phyloP scores from a whole-genome alignment of 2,113 vertebrate genomes.

The Pitta sordida region DNA sequence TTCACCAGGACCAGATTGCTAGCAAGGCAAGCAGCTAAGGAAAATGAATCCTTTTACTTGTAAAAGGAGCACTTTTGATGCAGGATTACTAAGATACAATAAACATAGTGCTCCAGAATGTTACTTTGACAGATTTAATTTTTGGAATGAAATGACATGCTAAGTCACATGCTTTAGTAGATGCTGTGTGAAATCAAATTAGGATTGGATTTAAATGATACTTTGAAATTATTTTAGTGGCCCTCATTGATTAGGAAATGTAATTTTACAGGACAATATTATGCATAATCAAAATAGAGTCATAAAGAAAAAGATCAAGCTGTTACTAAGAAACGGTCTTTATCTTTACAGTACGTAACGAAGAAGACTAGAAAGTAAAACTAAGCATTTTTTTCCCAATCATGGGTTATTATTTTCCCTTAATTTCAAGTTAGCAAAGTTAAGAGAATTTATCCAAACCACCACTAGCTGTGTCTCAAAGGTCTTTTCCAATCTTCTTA shows the following conservation, averaged over 20 bases:
- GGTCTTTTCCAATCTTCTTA: no score
- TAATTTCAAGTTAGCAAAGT: neutral
- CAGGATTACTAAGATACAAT: neutral
- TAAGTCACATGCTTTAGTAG: neutral
- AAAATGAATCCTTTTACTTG: conserved; percentile 1
- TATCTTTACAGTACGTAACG: neutral
- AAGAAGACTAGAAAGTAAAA: neutral
- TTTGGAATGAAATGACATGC: neutral
- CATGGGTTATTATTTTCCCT: neutral
- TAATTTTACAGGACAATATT: conserved; percentile 8
- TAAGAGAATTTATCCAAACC: neutral
- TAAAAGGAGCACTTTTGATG: neutral
- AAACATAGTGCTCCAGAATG: neutral
- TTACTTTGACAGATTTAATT: neutral
- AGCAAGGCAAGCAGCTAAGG: neutral
- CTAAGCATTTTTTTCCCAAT: neutral
- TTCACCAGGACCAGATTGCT: neutral
- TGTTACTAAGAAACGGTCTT: neutral
- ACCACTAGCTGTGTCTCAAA: accelerated
- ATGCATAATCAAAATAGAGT: conserved; percentile 7
- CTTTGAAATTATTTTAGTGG: conserved; percentile 15
- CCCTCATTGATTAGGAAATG: conserved; percentile 22
- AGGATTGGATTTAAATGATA: neutral
- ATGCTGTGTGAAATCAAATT: neutral
- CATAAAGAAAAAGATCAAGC: neutral